phyloP scores from a whole-genome alignment of 2,888 invertebrate genomes.

The Gastrophysa polygoni region DNA sequence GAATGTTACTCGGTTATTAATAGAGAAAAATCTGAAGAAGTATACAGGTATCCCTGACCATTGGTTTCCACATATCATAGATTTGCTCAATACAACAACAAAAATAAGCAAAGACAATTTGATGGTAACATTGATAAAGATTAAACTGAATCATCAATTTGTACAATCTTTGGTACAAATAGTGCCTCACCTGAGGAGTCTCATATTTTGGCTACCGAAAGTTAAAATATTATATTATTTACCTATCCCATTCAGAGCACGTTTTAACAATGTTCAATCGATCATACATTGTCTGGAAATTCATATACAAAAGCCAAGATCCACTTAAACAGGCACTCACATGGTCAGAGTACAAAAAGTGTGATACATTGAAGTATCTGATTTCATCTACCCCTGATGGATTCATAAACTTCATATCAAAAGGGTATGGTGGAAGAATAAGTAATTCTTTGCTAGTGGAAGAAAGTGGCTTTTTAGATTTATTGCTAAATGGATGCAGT shows the following conservation, averaged over 20 bases:
- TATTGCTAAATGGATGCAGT: not conserved
- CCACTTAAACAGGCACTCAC: constrained; percentile 23
- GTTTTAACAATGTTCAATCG: constrained; percentile 18
- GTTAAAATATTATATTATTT: no score
- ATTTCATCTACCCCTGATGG: constrained; percentile 15
- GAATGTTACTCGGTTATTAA: no score
- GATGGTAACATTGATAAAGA: no score
- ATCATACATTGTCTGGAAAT: constrained; percentile 33
- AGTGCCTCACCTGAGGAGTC: no score
- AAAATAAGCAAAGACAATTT: no score
- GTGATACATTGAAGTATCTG: constrained; percentile 16
- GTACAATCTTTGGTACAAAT: no score
- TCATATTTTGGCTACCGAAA: no score
- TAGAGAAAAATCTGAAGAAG: no score
- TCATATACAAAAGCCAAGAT: constrained; percentile 26
- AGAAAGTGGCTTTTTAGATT: constrained; percentile 10
- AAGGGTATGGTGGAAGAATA: constrained; percentile 10
- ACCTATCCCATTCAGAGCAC: constrained; percentile 21
- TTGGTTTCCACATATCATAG: no score
- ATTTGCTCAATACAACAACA: no score
- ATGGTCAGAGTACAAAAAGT: constrained; percentile 21
- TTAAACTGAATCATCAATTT: no score
- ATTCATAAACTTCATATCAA: constrained; percentile 17
- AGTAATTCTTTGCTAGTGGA: constrained; percentile 8
- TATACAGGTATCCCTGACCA: no score